phyloP scores from a whole-genome alignment of 1,140 invertebrate species.

The Nymphalis io region DNA sequence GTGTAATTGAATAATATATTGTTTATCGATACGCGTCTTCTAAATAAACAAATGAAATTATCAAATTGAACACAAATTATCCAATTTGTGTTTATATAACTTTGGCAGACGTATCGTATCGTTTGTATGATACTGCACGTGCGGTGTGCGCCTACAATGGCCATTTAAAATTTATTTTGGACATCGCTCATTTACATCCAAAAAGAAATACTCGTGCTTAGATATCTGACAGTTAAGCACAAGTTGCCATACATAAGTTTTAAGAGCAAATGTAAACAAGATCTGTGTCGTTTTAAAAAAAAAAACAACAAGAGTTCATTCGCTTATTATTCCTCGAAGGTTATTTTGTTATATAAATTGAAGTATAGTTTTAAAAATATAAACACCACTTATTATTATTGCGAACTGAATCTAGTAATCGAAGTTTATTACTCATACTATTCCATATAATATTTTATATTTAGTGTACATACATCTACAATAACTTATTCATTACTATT shows the following conservation, averaged over 20 bases:
- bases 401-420: background rate
- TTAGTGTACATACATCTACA: too few relatives aligned
- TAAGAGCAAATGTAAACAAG: background rate
- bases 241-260: background rate
- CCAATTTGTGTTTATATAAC: constrained; percentile 49
- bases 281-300: constrained; percentile 5
- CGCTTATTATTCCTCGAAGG: background rate
- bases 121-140: constrained; percentile 24
- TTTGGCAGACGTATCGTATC: constrained; percentile 15
- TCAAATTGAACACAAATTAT: too few relatives aligned
- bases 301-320: constrained; percentile 2
- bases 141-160: constrained; percentile 20
- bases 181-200: constrained; percentile 7
- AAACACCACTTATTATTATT: background rate
- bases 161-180: constrained; percentile 27
- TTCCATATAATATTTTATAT: too few relatives aligned
- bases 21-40: constrained; percentile 38
- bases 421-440: too few relatives aligned
- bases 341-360: background rate
- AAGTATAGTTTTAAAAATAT: background rate
- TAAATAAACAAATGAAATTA: constrained; percentile 52
- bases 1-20: constrained; percentile 53
- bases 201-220: constrained; percentile 6
- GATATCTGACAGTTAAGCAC: background rate
- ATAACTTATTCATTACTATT: too few relatives aligned